Evolutionary conservation across 2,888 invertebrate species (phyloP).

Genomic region (Eutolmus rufibarbis): DNA sequence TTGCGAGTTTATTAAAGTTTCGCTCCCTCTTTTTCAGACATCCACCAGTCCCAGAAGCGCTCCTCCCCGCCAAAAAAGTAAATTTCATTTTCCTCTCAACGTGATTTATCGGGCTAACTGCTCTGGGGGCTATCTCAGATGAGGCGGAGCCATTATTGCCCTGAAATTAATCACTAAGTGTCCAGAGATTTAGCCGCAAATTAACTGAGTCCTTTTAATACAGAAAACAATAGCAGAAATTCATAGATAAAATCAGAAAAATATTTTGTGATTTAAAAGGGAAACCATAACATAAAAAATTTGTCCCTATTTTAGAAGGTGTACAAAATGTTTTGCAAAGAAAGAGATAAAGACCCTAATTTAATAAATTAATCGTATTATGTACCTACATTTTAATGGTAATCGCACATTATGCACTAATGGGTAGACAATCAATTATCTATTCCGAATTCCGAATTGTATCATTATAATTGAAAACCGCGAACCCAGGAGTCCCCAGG

Average conservation of each 20-base stretch:
- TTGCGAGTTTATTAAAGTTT: conserved; percentile 11
- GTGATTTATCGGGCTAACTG: neutral
- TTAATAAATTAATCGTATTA: too few relatives aligned
- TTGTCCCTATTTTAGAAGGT: neutral
- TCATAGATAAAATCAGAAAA: neutral
- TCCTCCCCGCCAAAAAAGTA: neutral
- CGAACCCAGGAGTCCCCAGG: neutral
- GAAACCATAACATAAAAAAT: neutral
- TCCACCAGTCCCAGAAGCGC: neutral
- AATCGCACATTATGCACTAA: neutral
- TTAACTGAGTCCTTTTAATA: neutral
- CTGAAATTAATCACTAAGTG: neutral
- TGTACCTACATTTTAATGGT: neutral
- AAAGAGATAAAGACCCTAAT: too few relatives aligned
- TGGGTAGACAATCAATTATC: neutral
- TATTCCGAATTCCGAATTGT: neutral
- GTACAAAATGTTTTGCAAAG: neutral
- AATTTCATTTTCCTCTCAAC: neutral
- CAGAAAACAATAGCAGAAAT: neutral
- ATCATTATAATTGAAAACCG: neutral
- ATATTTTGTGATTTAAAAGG: conserved; percentile 8
- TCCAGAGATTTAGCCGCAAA: neutral
- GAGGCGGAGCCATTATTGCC: neutral
- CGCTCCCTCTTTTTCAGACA: neutral
- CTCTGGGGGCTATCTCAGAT: neutral